Percentiles rank a stretch among this genome's conserved stretches.
These are phyloP conservation scores for Daktulosphaira vitifoliae DNA, from an alignment of 1,140 invertebrate genomes.

Conservation along the genomic window DNA sequence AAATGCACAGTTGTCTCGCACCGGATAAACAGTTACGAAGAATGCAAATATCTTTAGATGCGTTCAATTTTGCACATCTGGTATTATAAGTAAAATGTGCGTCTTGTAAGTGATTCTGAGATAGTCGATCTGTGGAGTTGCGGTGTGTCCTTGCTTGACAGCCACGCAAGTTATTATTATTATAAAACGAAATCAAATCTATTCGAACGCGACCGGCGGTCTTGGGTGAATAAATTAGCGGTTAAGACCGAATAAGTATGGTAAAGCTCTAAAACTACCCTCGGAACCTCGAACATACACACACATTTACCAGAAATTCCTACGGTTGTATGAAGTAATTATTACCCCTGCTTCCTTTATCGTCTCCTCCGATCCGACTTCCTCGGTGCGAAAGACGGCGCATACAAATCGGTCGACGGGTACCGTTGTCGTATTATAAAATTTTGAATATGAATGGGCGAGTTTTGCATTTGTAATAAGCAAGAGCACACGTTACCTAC, in stretches of 20 bases:
- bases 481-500: not conserved
- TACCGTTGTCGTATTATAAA: slow-evolving; percentile 20
- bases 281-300: not conserved
- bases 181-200: slow-evolving; percentile 34
- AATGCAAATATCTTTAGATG: slow-evolving; percentile 29
- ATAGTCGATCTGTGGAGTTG: not conserved
- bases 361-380: not conserved
- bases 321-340: slow-evolving; percentile 27
- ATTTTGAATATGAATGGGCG: slow-evolving; percentile 33
- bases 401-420: slow-evolving; percentile 33
- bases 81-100: slow-evolving; percentile 30
- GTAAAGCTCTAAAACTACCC: slow-evolving; percentile 19
- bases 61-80: slow-evolving; percentile 33
- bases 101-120: slow-evolving; percentile 2
- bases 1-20: slow-evolving; percentile 5
- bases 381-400: slow-evolving; percentile 23
- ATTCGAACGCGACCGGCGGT: slow-evolving; percentile 31
- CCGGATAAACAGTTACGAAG: not conserved
- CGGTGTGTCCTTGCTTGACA: slow-evolving; percentile 11
- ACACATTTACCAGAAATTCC: not conserved
- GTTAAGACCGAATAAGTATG: slow-evolving; percentile 32
- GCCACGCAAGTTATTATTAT: slow-evolving; percentile 32
- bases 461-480: slow-evolving; percentile 33
- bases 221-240: slow-evolving; percentile 33
- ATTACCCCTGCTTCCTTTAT: not conserved